These are phyloP conservation scores for Teinopalpus imperialis DNA, from an alignment of 2,888 invertebrate genomes.

Conservation along the genomic window DNA sequence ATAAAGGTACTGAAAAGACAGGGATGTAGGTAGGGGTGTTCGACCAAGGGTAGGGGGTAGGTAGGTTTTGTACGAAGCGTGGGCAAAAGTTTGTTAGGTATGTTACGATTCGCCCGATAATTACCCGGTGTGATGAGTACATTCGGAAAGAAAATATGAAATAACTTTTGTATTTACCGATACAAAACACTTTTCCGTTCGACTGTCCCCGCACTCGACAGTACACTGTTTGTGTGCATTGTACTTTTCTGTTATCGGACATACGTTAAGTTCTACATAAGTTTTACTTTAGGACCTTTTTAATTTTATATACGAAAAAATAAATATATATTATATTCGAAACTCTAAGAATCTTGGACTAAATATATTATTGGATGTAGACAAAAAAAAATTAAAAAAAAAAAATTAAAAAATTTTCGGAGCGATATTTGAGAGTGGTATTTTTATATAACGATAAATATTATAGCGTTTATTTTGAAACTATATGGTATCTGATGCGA, in stretches of 20 bases:
- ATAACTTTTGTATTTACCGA: too few species aligned
- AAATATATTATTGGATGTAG: constrained; percentile 45
- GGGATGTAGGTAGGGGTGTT: constrained; percentile 69
- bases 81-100: constrained; percentile 57
- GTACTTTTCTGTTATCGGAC: constrained; percentile 49
- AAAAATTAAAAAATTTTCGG: constrained; percentile 61
- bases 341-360: constrained; percentile 19
- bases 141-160: too few species aligned
- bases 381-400: constrained; percentile 33
- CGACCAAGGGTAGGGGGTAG: constrained; percentile 56
- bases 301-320: constrained; percentile 37
- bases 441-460: constrained; percentile 72
- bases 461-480: constrained; percentile 56
- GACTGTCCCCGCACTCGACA: too few species aligned
- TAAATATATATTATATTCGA: constrained; percentile 37
- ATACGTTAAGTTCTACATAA: constrained; percentile 43
- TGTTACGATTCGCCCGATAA: constrained; percentile 45
- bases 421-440: constrained; percentile 66
- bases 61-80: constrained; percentile 71
- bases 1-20: constrained; percentile 72
- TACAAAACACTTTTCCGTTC: too few species aligned
- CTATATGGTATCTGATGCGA: constrained; percentile 47
- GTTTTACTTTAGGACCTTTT: constrained; percentile 39
- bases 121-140: too few species aligned
- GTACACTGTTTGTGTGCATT: constrained; percentile 43